Evolutionary conservation across 2,888 invertebrate genomes (phyloP).

Genomic region (Tetragnatha montana): DNA sequence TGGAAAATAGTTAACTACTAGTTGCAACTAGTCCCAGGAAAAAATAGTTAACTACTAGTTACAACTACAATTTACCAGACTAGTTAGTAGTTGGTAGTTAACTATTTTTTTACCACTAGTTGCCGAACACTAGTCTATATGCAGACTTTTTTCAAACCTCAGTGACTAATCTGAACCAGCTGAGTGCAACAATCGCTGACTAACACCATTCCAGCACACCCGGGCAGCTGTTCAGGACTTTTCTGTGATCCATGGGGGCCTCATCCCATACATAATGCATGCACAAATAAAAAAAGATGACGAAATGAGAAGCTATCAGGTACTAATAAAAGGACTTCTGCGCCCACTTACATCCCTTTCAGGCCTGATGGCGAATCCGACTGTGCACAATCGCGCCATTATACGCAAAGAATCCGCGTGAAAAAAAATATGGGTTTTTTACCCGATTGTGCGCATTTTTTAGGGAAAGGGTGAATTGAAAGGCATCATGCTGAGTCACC

Average conservation of each 20-base stretch:
- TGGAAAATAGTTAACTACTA: no score
- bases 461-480: not conserved
- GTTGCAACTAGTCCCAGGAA: no score
- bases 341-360: constrained; percentile 37
- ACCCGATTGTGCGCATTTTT: not conserved
- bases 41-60: no score
- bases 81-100: no score
- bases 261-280: constrained; percentile 16
- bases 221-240: constrained; percentile 22
- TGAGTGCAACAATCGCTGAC: not conserved
- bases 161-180: not conserved
- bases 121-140: no score
- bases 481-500: not conserved
- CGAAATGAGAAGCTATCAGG: constrained; percentile 28
- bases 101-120: no score
- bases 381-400: constrained; percentile 29
- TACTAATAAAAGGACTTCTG: constrained; percentile 9
- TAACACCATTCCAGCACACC: constrained; percentile 3
- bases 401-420: not conserved
- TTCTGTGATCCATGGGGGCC: constrained; percentile 11
- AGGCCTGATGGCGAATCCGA: constrained; percentile 45
- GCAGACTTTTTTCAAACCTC: not conserved
- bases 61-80: no score
- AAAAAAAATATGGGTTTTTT: constrained; percentile 21
- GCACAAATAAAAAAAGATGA: constrained; percentile 13